Evolutionary conservation across 1,140 invertebrate species (phyloP).

Genomic region (Leptinotarsa lineolata): DNA sequence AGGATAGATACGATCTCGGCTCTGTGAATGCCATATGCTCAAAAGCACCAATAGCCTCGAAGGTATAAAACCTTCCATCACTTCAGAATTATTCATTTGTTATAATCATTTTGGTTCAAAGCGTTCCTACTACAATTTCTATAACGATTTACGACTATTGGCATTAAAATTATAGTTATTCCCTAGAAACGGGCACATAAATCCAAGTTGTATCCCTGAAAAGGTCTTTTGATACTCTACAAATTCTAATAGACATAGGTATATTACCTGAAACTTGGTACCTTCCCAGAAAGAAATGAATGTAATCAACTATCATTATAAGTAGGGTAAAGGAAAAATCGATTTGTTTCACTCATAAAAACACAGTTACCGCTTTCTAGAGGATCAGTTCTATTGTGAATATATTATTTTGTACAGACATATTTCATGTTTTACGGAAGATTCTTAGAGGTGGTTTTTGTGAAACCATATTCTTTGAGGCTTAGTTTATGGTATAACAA

Average conservation of each 20-base stretch:
- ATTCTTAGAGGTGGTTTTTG: too few relatives aligned
- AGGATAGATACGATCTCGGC: too few relatives aligned
- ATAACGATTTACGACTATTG: neutral
- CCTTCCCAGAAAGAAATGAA: neutral
- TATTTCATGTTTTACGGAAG: too few relatives aligned
- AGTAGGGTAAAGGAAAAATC: neutral
- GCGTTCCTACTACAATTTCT: neutral
- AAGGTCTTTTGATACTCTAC: neutral
- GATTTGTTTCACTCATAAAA: too few relatives aligned
- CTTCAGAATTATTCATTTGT: neutral
- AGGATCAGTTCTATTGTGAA: too few relatives aligned
- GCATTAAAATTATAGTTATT: constrained; percentile 1
- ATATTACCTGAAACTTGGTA: constrained; percentile 1
- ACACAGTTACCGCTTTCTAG: too few relatives aligned
- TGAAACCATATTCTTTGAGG: too few relatives aligned
- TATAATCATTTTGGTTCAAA: neutral
- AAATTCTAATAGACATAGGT: neutral
- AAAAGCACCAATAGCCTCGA: too few relatives aligned
- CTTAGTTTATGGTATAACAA: too few relatives aligned
- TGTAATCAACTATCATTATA: neutral
- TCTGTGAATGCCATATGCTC: too few relatives aligned
- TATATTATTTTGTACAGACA: too few relatives aligned
- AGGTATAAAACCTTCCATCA: neutral
- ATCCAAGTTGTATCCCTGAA: neutral
- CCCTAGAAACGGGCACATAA: neutral